These are phyloP conservation scores for Scleropages formosus DNA, from an alignment of 2,797 vertebrate genomes.

Conservation along the genomic window DNA sequence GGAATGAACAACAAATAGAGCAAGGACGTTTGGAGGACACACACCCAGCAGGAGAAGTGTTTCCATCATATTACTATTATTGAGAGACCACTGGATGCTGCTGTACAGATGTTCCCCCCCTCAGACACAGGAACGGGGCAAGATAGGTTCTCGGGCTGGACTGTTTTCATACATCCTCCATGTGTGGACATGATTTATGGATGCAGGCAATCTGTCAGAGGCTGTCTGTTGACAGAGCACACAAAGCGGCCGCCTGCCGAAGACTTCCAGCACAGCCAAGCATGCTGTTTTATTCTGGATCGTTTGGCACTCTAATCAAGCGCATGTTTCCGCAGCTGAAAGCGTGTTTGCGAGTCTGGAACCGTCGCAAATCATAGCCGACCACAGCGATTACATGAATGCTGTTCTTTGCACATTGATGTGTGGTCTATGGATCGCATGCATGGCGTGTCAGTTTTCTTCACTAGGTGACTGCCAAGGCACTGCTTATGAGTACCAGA, in stretches of 20 bases:
- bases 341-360: background rate
- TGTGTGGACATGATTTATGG: slow-evolving; percentile 33
- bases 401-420: background rate
- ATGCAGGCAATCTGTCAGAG: slow-evolving; percentile 15
- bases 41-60: background rate
- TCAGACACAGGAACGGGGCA: background rate
- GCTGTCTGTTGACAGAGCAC: slow-evolving; percentile 20
- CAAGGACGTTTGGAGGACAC: slow-evolving; percentile 11
- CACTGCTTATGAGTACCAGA: no score
- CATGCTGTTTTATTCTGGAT: background rate
- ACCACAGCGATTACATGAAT: background rate
- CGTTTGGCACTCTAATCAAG: background rate
- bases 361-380: background rate
- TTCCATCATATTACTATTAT: slow-evolving; percentile 6
- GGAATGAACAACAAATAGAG: background rate
- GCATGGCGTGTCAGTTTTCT: no score
- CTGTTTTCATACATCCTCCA: background rate
- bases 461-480: no score
- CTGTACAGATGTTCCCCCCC: slow-evolving; percentile 7
- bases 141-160: background rate
- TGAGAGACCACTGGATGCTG: slow-evolving; percentile 5
- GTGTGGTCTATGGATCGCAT: background rate
- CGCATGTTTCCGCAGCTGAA: background rate
- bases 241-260: background rate
- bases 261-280: slow-evolving; percentile 2